Evolutionary conservation across 2,113 vertebrate species (phyloP).

Genomic region (Antechinus stuartii): DNA sequence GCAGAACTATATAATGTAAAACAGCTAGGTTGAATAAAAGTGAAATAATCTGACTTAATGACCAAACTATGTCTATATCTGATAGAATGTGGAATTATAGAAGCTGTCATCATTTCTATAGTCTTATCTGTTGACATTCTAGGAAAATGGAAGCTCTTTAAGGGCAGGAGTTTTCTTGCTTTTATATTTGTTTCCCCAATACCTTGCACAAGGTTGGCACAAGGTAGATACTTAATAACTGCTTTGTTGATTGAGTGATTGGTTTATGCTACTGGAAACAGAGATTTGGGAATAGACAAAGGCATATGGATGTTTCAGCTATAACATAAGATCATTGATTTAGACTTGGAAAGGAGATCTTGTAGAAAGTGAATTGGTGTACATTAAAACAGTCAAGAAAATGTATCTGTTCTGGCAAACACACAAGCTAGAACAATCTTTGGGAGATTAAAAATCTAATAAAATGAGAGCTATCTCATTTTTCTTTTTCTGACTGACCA

Average conservation of each 20-base stretch:
- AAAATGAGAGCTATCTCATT: neutral
- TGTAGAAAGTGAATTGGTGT: neutral
- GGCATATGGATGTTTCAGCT: neutral
- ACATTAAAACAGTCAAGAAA: neutral
- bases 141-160: neutral
- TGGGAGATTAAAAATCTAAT: slow-evolving; percentile 1
- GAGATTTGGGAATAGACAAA: neutral
- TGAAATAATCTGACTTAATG: slow-evolving; percentile 26
- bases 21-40: slow-evolving; percentile 23
- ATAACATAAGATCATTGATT: neutral
- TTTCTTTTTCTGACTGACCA: neutral
- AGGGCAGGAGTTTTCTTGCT: neutral
- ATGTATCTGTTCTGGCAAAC: neutral
- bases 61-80: neutral
- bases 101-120: slow-evolving; percentile 13
- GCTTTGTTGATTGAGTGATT: neutral
- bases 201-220: neutral
- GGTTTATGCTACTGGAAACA: neutral
- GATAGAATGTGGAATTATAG: slow-evolving; percentile 43
- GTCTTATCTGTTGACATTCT: neutral
- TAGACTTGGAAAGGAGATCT: neutral
- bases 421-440: neutral
- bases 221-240: neutral
- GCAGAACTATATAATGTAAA: slow-evolving; percentile 19
- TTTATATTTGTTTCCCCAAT: neutral